phyloP scores from a whole-genome alignment of 2,888 invertebrate genomes.

The Schizotus pectinicornis region DNA sequence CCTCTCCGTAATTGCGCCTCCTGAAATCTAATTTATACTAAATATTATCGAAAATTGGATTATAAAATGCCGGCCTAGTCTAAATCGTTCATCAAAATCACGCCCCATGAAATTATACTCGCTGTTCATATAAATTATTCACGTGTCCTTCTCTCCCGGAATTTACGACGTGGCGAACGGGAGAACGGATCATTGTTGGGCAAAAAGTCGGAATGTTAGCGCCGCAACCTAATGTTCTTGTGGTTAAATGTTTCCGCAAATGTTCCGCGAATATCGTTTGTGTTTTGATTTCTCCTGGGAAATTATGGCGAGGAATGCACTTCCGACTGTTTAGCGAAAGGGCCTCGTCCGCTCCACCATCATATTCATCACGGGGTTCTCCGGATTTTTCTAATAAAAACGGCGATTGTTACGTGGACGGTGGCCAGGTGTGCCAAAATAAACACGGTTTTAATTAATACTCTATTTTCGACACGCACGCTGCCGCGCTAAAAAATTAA shows the following conservation, averaged over 20 bases:
- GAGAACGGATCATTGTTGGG: conserved; percentile 23
- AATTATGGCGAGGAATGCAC: conserved; percentile 52
- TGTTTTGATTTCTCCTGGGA: conserved; percentile 57
- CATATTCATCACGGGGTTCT: conserved; percentile 12
- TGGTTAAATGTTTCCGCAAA: conserved; percentile 53
- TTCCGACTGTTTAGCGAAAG: conserved; percentile 32
- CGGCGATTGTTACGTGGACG: no score
- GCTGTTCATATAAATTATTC: conserved; percentile 28
- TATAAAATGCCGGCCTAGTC: conserved; percentile 36
- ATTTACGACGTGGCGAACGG: conserved; percentile 25
- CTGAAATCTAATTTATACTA: conserved; percentile 38
- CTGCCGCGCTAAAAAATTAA: no score
- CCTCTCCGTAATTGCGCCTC: conserved; percentile 32
- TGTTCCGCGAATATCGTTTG: conserved; percentile 55
- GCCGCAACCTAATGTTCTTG: conserved; percentile 42
- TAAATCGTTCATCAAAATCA: conserved; percentile 39
- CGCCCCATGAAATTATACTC: conserved; percentile 38
- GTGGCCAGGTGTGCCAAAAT: no score
- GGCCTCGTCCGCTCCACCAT: conserved; percentile 16
- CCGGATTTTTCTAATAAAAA: no score
- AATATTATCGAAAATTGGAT: conserved; percentile 39
- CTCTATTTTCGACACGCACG: no score
- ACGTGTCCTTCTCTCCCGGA: conserved; percentile 26
- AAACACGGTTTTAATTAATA: no score
- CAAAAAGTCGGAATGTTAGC: conserved; percentile 14